Percentiles rank a stretch among this genome's conserved stretches.
Evolutionary conservation across 2,797 vertebrate genomes (phyloP).

Genomic region (Epinephelus malabaricus): DNA sequence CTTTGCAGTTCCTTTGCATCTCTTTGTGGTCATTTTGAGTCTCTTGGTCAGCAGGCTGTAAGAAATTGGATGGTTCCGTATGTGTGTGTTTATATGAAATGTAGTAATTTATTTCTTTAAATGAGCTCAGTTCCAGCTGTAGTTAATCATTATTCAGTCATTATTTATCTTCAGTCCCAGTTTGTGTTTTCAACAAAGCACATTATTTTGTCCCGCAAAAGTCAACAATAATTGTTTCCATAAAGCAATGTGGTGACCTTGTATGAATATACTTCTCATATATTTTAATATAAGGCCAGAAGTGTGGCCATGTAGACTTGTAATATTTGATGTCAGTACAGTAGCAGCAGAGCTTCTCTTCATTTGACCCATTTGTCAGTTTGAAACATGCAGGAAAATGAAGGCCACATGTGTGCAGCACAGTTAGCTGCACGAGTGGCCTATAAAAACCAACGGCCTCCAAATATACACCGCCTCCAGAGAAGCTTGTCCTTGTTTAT

Average conservation of each 20-base stretch:
- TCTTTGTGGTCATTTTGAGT: no score
- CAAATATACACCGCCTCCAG: constrained; percentile 19
- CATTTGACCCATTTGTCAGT: constrained; percentile 32
- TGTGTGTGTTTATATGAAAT: not conserved
- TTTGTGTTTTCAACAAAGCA: constrained; percentile 1
- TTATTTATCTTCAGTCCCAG: not conserved
- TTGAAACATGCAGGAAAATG: constrained; percentile 30
- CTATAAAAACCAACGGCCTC: constrained; percentile 21
- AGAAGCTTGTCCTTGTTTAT: constrained; percentile 29
- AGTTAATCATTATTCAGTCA: not conserved
- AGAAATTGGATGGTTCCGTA: not conserved
- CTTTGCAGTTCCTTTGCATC: no score
- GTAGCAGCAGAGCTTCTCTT: constrained; percentile 18
- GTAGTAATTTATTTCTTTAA: not conserved
- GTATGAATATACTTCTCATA: not conserved
- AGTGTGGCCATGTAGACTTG: no score
- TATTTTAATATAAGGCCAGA: not conserved
- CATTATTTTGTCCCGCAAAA: not conserved
- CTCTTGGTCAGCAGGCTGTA: no score
- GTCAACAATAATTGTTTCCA: not conserved
- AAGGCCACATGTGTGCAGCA: constrained; percentile 8
- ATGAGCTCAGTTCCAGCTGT: not conserved
- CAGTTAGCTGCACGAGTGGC: not conserved
- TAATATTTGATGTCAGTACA: not conserved
- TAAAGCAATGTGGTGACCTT: not conserved